Base-by-base conservation (phyloP, 1,140 invertebrate genomes). In the Trialeurodes vaporariorum region DNA sequence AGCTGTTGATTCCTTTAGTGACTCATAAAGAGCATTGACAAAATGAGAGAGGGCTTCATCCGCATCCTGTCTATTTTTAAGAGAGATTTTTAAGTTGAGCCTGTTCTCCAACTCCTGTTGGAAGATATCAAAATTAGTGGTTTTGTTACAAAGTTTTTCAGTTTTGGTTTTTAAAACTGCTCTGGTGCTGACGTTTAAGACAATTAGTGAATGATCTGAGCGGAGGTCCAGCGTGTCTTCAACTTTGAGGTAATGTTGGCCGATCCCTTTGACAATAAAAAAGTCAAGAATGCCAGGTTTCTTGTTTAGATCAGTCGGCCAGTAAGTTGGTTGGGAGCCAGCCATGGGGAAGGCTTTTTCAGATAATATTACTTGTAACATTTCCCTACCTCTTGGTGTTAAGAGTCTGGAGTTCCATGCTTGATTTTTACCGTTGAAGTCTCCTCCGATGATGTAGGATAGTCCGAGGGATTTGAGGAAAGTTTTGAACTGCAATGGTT, bases 371-470 rank as follows among this genome's bases (percentile, higher is more conserved):
- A 49, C 34, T 49, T 49, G 5, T 49, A 9, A 9, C 34, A 49
- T 49, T 17, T 9, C 22, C 13, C 27, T 25, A 11, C 26, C 60
- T 63, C 66, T 70, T 24, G 69, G 26, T 13, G 61, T 63, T 24
- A 26, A 27, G n/a, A 11, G 26, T n/a, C 60, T 22, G 17, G 59
- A 66, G 0, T 76, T 77, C 78, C 77, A 80, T 27, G 70, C 64
- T 13, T 68, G 70, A 60, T 79, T 75, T 72, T 80, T 79, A n/a
- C 76, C 76, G 67, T 80, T 81, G 60, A 73, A 79, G 64, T 80
- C 76, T 0, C 77, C 77, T 21, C 75, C 77, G 2, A 71, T 73
- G 25, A 79, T 71, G 68, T 78, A 79, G 64, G 71, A 69, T 11
- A 66, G 61, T 9, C 77, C 77, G 22, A 80, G 66, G 12, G 67